Conservation (phyloP, 2,113 vertebrate genomes). For the Semicossyphus pulcher region DNA sequence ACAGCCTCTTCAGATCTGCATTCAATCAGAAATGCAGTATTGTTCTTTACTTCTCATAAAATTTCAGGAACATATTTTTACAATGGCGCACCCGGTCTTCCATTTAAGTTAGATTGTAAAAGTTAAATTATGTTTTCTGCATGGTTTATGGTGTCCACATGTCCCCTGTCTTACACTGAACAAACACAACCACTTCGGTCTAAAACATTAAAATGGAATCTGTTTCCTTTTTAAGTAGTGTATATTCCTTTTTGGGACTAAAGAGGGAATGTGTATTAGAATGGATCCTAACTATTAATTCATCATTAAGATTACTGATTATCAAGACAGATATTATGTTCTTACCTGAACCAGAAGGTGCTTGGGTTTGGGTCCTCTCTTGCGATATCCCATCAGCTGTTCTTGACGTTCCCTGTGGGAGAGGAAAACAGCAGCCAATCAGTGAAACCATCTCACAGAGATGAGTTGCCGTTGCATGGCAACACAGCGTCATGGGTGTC, state of each 20-base stretch:
- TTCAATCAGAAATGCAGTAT: neutral
- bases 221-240: too few relatives aligned
- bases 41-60: neutral
- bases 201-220: too few relatives aligned
- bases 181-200: neutral
- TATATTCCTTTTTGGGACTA: neutral
- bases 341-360: conserved; percentile 88
- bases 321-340: neutral
- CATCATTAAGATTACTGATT: neutral
- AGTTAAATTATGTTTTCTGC: too few relatives aligned
- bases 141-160: too few relatives aligned
- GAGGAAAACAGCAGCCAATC: conserved; percentile 53
- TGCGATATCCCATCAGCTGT: conserved; percentile 95
- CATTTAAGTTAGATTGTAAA: too few relatives aligned
- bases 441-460: conserved; percentile 34
- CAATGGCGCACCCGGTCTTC: too few relatives aligned
- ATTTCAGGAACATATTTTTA: too few relatives aligned
- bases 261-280: neutral
- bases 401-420: conserved; percentile 93
- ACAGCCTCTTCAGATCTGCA: neutral
- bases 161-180: neutral
- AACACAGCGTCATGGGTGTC: conserved; percentile 61
- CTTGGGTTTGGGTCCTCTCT: conserved; percentile 96
- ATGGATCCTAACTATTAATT: neutral
- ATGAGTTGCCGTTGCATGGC: conserved; percentile 67